Conservation (phyloP, 2,113 vertebrate species). For the Catharus fuscescens region DNA sequence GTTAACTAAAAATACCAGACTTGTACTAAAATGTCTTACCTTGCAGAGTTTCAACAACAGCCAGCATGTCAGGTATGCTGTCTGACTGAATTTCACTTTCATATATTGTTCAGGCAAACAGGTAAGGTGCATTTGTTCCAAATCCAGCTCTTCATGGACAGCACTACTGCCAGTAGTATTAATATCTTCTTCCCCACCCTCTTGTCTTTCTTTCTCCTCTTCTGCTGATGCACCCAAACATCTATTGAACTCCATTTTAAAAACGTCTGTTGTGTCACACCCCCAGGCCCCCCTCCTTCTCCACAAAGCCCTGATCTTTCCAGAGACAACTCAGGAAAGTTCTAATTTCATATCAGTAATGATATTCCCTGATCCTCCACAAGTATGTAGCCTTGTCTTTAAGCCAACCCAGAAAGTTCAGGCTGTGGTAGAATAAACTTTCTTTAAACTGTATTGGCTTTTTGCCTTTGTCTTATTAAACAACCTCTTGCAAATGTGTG, state of each 20-base stretch:
- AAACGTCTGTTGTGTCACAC: fast-evolving
- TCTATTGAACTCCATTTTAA: constrained; percentile 55
- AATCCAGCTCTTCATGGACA: constrained; percentile 36
- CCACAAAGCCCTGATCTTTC: neutral
- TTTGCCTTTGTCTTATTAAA: constrained; percentile 58
- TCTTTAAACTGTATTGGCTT: constrained; percentile 34
- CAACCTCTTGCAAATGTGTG: constrained; percentile 30
- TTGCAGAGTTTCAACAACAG: constrained; percentile 75
- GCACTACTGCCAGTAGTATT: neutral
- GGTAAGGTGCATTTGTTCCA: constrained; percentile 46
- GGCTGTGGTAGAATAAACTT: constrained; percentile 46
- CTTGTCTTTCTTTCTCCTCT: neutral
- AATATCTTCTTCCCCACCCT: neutral
- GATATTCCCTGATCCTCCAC: neutral
- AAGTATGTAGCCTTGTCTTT: constrained; percentile 20
- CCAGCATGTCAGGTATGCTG: constrained; percentile 72
- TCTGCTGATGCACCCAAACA: constrained; percentile 31
- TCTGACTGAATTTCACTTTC: constrained; percentile 66
- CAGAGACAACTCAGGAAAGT: constrained; percentile 2
- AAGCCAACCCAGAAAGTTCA: constrained; percentile 28
- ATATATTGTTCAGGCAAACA: constrained; percentile 64
- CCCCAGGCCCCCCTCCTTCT: neutral
- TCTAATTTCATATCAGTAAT: neutral
- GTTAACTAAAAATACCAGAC: neutral
- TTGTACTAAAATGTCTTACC: constrained; percentile 66